These are phyloP conservation scores for Sminthurides aquaticus DNA, from an alignment of 2,888 invertebrate genomes.

Conservation along the genomic window DNA sequence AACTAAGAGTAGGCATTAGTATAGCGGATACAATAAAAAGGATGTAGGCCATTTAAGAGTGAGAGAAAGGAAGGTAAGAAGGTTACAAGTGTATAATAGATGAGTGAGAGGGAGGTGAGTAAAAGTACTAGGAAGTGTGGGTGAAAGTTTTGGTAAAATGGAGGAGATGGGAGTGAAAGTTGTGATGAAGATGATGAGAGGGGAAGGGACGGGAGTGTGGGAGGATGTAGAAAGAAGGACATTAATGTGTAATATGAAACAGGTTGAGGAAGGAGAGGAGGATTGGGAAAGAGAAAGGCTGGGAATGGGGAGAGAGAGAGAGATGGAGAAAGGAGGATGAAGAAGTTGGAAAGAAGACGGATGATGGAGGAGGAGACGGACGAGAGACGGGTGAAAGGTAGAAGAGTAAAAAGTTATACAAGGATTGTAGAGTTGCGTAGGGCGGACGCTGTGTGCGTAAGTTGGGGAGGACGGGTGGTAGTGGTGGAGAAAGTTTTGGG, in stretches of 20 bases:
- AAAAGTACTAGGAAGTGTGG: too few relatives aligned
- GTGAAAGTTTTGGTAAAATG: too few relatives aligned
- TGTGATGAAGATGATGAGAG: too few relatives aligned
- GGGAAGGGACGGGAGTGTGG: neutral
- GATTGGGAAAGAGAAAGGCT: neutral
- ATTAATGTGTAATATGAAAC: neutral
- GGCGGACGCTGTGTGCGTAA: slow-evolving; percentile 13
- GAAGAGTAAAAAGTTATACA: neutral
- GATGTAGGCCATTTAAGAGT: too few relatives aligned
- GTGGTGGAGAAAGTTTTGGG: neutral
- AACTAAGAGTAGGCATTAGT: too few relatives aligned
- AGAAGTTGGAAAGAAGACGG: neutral
- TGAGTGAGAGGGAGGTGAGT: too few relatives aligned
- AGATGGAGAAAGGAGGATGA: neutral
- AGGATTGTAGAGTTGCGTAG: neutral
- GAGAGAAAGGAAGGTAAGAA: too few relatives aligned
- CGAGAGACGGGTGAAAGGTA: neutral
- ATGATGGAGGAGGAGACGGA: neutral
- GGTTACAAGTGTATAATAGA: too few relatives aligned
- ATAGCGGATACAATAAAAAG: too few relatives aligned
- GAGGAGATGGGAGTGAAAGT: too few relatives aligned
- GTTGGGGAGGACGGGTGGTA: slow-evolving; percentile 1
- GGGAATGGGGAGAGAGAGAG: neutral
- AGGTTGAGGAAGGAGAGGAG: neutral
- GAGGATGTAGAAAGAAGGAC: neutral